Base-by-base conservation (phyloP, 2,888 invertebrate species). In the Torymus texanus region DNA sequence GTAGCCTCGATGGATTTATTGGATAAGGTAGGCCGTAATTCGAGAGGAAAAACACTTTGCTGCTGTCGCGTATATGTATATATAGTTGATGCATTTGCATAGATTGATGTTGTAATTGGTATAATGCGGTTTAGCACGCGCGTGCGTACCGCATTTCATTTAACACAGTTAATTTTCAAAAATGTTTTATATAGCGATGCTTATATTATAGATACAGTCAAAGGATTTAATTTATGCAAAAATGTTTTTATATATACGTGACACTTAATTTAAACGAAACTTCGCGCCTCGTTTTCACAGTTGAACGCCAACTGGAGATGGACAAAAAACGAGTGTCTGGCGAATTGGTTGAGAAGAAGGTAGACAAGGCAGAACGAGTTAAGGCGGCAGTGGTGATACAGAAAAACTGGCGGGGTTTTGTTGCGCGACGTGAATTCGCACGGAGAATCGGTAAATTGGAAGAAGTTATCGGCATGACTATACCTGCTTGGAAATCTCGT, bases 401-500 rank as follows among this genome's bases (percentile, higher is more conserved):
- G 84, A 88, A 84, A 75, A 75, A 85, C 14, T 92, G 92, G 90
- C 89, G 92, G 83, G 91, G 91, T 13, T 92, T 91, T 85, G 88
- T 90, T 85, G 88, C 89, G 53, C 85, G 92, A 0, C 73, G 82
- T 24, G 91, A 92, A 84, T 86, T 90, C 56, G 90, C 91, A 75
- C 55, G 85, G 12, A 90, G 89, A 84, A 92, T 92, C 61, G 84
- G 86, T 12, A 88, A 90, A 81, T 83, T 92, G 2, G 91, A 92
- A 85, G 85, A 91, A 67, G 88, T 92, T 73, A 90, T 94, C 72
- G 92, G 92, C 63, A 93, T 94, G 93, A 89, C 91, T n/a, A 90
- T 92, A 75, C 90, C 92, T 0, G 91, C 92, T 63, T 92, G 90
- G 88, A 88, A 85, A 80, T 90, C 92, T 5, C 90, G 88, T 2